phyloP scores from a whole-genome alignment of 2,888 invertebrate genomes.

The Brenthis daphne region DNA sequence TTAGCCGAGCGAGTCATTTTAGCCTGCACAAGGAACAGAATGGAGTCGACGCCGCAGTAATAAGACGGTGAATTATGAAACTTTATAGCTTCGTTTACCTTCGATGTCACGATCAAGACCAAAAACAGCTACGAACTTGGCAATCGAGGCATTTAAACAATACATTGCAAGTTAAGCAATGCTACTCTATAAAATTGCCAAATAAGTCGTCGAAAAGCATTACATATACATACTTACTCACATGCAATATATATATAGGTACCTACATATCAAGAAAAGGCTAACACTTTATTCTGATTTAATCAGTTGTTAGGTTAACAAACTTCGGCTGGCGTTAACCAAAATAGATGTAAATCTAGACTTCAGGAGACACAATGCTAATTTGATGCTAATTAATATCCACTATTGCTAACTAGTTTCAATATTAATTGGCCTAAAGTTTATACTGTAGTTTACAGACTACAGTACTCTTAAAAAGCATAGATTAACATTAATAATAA shows the following conservation, averaged over 20 bases:
- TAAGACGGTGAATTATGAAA: constrained; percentile 49
- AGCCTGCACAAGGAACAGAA: constrained; percentile 46
- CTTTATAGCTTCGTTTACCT: constrained; percentile 58
- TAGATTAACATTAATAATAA: too few species aligned
- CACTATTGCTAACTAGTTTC: background rate
- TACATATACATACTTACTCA: too few species aligned
- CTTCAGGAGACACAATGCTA: constrained; percentile 14
- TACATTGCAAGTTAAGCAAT: constrained; percentile 32
- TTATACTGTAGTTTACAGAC: too few species aligned
- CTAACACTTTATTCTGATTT: constrained; percentile 9
- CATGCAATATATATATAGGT: too few species aligned
- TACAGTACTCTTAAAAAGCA: too few species aligned
- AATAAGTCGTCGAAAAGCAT: constrained; percentile 25
- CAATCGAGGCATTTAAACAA: constrained; percentile 43
- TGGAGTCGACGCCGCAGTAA: constrained; percentile 42
- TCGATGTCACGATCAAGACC: constrained; percentile 54
- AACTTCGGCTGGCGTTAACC: background rate
- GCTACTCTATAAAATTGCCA: constrained; percentile 35
- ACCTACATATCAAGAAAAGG: constrained; percentile 9
- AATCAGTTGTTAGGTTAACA: constrained; percentile 3
- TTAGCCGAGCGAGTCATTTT: constrained; percentile 55
- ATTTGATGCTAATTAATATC: constrained; percentile 11
- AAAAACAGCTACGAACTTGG: constrained; percentile 53
- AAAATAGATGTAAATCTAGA: constrained; percentile 1
- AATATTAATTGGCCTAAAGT: background rate